Evolutionary conservation across 2,888 invertebrate genomes (phyloP).

Genomic region (Neocrepidodera transversa): DNA sequence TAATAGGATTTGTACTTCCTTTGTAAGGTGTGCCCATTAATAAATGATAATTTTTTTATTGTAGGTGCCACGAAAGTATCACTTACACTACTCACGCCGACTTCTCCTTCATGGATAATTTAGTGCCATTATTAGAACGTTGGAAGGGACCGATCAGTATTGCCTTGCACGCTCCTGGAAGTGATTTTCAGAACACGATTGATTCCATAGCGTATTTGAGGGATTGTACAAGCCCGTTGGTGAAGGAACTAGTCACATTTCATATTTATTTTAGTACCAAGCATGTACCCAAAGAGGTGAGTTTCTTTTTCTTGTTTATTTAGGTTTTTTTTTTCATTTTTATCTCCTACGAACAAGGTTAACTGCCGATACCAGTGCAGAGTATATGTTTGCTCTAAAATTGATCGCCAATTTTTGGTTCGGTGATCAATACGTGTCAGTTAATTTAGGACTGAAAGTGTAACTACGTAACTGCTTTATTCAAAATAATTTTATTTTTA

Average conservation of each 20-base stretch:
- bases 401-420: too few species aligned
- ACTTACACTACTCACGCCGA: constrained; percentile 94
- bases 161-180: constrained; percentile 86
- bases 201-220: constrained; percentile 82
- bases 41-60: background rate
- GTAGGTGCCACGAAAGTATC: constrained; percentile 80
- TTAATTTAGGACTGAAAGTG: too few species aligned
- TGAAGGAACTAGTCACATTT: constrained; percentile 83
- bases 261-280: constrained; percentile 88
- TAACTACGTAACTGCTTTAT: too few species aligned
- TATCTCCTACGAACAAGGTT: too few species aligned
- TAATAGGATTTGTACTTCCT: too few species aligned
- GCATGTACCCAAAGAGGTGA: constrained; percentile 78
- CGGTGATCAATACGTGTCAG: too few species aligned
- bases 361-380: too few species aligned
- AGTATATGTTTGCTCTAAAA: too few species aligned
- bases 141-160: constrained; percentile 90
- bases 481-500: too few species aligned
- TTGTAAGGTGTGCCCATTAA: too few species aligned
- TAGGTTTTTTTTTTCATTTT: too few species aligned
- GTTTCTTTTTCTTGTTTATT: too few species aligned
- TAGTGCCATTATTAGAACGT: constrained; percentile 81
- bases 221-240: constrained; percentile 75
- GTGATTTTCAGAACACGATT: constrained; percentile 79
- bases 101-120: constrained; percentile 89